phyloP scores from a whole-genome alignment of 2,888 invertebrate genomes.

The Micoletzkya japonica region DNA sequence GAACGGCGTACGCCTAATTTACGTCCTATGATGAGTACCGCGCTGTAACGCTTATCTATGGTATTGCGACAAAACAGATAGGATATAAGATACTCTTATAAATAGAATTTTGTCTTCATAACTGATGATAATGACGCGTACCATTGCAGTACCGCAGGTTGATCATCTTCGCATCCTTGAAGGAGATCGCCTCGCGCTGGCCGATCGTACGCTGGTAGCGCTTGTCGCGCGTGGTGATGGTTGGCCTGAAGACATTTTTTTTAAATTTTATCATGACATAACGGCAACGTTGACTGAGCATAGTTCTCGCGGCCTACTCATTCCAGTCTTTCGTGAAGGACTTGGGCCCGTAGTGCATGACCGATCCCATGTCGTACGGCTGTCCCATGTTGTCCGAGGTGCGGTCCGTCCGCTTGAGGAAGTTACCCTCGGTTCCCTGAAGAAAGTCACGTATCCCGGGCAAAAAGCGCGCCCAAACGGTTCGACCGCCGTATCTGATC shows the following conservation, averaged over 20 bases:
- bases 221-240: slow-evolving; percentile 49
- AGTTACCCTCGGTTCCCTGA: slow-evolving; percentile 60
- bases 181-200: slow-evolving; percentile 56
- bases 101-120: not conserved
- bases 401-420: slow-evolving; percentile 54
- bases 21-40: no score
- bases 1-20: no score
- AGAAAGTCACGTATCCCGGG: no score
- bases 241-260: slow-evolving; percentile 37
- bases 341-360: slow-evolving; percentile 58
- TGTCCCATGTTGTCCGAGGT: slow-evolving; percentile 59
- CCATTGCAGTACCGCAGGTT: slow-evolving; percentile 57
- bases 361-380: slow-evolving; percentile 59
- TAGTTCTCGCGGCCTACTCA: slow-evolving; percentile 32
- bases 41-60: no score
- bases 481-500: no score
- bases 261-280: not conserved
- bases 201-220: slow-evolving; percentile 60
- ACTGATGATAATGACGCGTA: slow-evolving; percentile 26
- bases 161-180: slow-evolving; percentile 62
- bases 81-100: not conserved
- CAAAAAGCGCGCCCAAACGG: no score
- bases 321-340: slow-evolving; percentile 57
- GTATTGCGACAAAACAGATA: no score
- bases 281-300: not conserved